These are phyloP conservation scores for Napeogenes inachia DNA, from an alignment of 2,888 invertebrate genomes.

Conservation along the genomic window DNA sequence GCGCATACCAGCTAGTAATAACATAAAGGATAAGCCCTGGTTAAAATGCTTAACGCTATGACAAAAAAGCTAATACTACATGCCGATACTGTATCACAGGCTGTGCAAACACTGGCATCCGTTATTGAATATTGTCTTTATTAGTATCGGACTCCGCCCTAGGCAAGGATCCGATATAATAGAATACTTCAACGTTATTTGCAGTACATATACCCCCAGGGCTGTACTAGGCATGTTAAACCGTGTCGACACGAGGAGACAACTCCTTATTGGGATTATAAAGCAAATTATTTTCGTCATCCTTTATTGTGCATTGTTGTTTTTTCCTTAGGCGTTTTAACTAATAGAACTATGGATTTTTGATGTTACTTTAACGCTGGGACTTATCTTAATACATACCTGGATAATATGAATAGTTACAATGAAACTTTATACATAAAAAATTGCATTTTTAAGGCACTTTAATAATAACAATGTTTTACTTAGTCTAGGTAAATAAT, in stretches of 20 bases:
- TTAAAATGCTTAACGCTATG: slow-evolving; percentile 13
- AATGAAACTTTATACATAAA: neutral
- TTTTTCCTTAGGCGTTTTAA: slow-evolving; percentile 27
- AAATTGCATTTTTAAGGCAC: too few relatives aligned
- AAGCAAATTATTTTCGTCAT: slow-evolving; percentile 36
- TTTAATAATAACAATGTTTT: too few relatives aligned
- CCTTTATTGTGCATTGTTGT: slow-evolving; percentile 35
- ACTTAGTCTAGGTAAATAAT: neutral
- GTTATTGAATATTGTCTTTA: slow-evolving; percentile 62
- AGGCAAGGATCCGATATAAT: slow-evolving; percentile 75
- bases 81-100: slow-evolving; percentile 30
- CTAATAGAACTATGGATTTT: slow-evolving; percentile 14
- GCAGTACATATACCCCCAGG: slow-evolving; percentile 67
- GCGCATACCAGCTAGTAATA: neutral
- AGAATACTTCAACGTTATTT: slow-evolving; percentile 76
- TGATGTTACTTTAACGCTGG: slow-evolving; percentile 1
- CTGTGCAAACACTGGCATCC: slow-evolving; percentile 53
- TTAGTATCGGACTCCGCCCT: slow-evolving; percentile 67
- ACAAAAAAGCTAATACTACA: slow-evolving; percentile 27
- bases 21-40: slow-evolving; percentile 1
- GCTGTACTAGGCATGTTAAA: slow-evolving; percentile 60
- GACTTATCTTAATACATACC: neutral
- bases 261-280: slow-evolving; percentile 37
- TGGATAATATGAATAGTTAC: slow-evolving; percentile 7
- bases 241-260: slow-evolving; percentile 53